Conservation (phyloP, 2,113 vertebrate genomes). For the Odontophorus gujanensis region DNA sequence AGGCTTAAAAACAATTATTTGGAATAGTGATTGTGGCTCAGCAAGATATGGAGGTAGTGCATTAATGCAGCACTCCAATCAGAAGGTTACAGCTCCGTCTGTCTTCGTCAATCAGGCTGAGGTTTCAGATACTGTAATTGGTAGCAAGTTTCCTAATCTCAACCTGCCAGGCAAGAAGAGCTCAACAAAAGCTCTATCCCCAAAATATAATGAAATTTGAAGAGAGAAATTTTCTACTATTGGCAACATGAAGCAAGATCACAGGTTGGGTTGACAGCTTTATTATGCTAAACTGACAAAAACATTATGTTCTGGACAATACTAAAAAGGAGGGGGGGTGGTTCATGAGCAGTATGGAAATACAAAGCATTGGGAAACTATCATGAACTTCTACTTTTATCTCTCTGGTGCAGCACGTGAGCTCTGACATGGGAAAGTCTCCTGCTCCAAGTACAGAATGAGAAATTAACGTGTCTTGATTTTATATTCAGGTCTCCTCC, state of each 20-base stretch:
- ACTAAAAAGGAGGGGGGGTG: background rate
- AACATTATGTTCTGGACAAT: constrained; percentile 33
- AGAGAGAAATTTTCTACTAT: background rate
- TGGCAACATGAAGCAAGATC: constrained; percentile 6
- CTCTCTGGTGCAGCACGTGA: constrained; percentile 16
- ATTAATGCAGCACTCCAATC: background rate
- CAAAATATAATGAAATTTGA: constrained; percentile 34
- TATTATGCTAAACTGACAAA: constrained; percentile 53
- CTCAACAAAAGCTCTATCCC: constrained; percentile 40
- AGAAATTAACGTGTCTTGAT: constrained; percentile 41
- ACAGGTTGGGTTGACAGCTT: constrained; percentile 58
- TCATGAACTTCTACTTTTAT: constrained; percentile 62
- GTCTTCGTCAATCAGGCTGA: constrained; percentile 24
- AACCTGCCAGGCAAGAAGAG: constrained; percentile 55
- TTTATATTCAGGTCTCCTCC: background rate
- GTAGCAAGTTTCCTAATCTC: constrained; percentile 69
- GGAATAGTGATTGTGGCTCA: background rate
- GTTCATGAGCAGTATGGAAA: constrained; percentile 7
- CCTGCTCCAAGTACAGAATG: background rate
- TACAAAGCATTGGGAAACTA: constrained; percentile 32
- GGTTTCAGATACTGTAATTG: constrained; percentile 52
- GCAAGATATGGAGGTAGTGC: background rate
- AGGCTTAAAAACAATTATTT: background rate
- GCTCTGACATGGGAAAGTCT: background rate
- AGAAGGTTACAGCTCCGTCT: background rate